A percentile compares a stretch with the other conserved stretches of the same genome.
phyloP scores from a whole-genome alignment of 2,797 vertebrate genomes.

The Lateolabrax maculatus region DNA sequence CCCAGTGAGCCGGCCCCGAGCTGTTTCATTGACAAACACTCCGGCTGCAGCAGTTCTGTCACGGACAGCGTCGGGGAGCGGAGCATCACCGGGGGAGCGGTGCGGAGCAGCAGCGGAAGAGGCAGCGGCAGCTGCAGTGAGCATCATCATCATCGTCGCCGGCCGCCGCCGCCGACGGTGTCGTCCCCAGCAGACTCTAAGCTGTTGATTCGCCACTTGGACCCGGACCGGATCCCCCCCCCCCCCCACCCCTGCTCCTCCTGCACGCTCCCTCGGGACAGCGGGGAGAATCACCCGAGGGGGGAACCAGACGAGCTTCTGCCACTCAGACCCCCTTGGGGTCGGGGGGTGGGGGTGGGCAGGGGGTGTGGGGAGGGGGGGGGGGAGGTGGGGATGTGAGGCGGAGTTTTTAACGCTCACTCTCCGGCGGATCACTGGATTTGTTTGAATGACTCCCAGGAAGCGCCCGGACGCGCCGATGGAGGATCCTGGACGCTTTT shows the following conservation, averaged over 20 bases:
- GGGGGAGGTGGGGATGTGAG: constrained; percentile 50
- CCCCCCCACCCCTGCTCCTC: constrained; percentile 2
- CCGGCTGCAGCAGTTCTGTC: constrained; percentile 78
- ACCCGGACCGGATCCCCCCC: constrained; percentile 47
- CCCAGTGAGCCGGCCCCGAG: constrained; percentile 54
- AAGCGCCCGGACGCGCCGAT: constrained; percentile 71
- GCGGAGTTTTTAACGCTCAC: constrained; percentile 44
- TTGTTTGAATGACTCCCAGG: constrained; percentile 55
- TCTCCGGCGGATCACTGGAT: constrained; percentile 52
- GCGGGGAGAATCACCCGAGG: constrained; percentile 42
- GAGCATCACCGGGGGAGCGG: constrained; percentile 53
- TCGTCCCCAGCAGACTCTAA: constrained; percentile 33
- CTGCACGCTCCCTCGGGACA: constrained; percentile 61
- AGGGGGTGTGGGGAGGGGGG: no score
- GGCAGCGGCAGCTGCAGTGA: constrained; percentile 63
- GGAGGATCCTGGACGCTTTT: constrained; percentile 73
- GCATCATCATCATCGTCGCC: constrained; percentile 50
- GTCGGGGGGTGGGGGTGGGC: no score
- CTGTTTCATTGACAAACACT: constrained; percentile 75
- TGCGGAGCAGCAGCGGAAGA: constrained; percentile 55
- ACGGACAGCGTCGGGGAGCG: constrained; percentile 63
- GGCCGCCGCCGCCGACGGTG: constrained; percentile 29
- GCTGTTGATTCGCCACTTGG: constrained; percentile 72
- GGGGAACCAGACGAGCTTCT: constrained; percentile 30
- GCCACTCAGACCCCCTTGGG: constrained; percentile 37